Conservation (phyloP, 2,113 vertebrate genomes). For the Phyllopteryx taeniolatus region DNA sequence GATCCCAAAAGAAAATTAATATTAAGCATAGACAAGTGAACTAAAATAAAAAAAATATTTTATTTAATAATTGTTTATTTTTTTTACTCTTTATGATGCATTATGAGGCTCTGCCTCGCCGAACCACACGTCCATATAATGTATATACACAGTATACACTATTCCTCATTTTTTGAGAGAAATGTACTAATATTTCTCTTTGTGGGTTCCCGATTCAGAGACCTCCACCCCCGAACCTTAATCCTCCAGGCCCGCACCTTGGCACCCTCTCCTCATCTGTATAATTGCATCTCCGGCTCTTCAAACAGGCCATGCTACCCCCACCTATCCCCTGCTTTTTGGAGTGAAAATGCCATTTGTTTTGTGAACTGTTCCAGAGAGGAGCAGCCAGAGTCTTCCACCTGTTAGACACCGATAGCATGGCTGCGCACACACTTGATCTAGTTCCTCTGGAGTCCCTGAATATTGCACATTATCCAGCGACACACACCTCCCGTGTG, state of each 20-base stretch:
- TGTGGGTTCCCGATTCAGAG: slow-evolving; percentile 4
- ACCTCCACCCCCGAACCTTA: not conserved
- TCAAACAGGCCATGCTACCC: slow-evolving; percentile 17
- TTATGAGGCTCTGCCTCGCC: too few species aligned
- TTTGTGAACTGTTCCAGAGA: slow-evolving; percentile 41
- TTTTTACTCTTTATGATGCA: too few species aligned
- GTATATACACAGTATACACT: too few species aligned
- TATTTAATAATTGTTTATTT: too few species aligned
- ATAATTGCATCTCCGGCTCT: slow-evolving; percentile 24
- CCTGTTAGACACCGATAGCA: slow-evolving; percentile 56
- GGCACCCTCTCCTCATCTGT: slow-evolving; percentile 21
- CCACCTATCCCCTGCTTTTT: slow-evolving; percentile 13
- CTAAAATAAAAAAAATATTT: too few species aligned
- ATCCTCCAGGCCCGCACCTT: slow-evolving; percentile 5
- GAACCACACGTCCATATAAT: too few species aligned
- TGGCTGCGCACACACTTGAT: slow-evolving; percentile 1
- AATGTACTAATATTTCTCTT: not conserved
- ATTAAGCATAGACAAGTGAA: too few species aligned
- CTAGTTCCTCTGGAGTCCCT: slow-evolving; percentile 21
- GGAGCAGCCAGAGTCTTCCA: slow-evolving; percentile 49
- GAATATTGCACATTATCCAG: slow-evolving; percentile 25
- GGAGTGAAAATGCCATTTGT: slow-evolving; percentile 54
- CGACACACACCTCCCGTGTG: slow-evolving; percentile 18
- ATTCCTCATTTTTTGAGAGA: not conserved
- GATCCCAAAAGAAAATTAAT: too few species aligned